Base-by-base conservation (phyloP, 1,140 invertebrate species). In the Gryllus bimaculatus region DNA sequence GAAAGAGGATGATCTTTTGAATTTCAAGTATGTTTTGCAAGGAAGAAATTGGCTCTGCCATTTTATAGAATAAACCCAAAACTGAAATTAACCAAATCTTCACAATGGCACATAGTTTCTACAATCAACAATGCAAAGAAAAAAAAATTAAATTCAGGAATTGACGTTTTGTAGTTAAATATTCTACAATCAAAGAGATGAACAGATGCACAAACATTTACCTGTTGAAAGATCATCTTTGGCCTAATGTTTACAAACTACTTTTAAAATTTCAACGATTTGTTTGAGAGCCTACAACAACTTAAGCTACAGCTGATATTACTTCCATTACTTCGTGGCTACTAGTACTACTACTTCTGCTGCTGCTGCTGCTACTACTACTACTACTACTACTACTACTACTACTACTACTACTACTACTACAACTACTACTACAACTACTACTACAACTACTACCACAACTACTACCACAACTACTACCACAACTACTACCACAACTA, bases 221-320 rank as follows among this genome's bases (percentile, higher is more conserved):
- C 76, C 48, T 79, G 75, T 76, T 79, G 79, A 77, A 79, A 79
- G 48, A 18, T 13, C 73, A 39, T 79, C 79, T 76, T 79, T 79
- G 79, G 79, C 79, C 79, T 79, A 79, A 79, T 77, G 39, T 76
- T 79, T 76, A 79, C 74, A 79, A 74, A 79, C 48, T 79, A 79
- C 79, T 77, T 74, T 20, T 48, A 26, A 54, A 76, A 76, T 79
- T 79, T 73, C 79, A 79, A 79, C 79, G 79, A 79, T 79, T 76
- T 76, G 26, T 76, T 79, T 79, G 76, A 39, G 73, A 79, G 79
- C 79, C 79, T 79, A 79, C 75, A 49, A n/a, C 12, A 7, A 39
- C 26, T 39, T 39, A 2, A 39, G 26, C 26, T 5, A 39, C 26
- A 39, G 26, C 26, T 39, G 26, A 1, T 39, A 39, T 39, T 39